phyloP scores from a whole-genome alignment of 1,140 invertebrate genomes.

The Euglossa dilemma region DNA sequence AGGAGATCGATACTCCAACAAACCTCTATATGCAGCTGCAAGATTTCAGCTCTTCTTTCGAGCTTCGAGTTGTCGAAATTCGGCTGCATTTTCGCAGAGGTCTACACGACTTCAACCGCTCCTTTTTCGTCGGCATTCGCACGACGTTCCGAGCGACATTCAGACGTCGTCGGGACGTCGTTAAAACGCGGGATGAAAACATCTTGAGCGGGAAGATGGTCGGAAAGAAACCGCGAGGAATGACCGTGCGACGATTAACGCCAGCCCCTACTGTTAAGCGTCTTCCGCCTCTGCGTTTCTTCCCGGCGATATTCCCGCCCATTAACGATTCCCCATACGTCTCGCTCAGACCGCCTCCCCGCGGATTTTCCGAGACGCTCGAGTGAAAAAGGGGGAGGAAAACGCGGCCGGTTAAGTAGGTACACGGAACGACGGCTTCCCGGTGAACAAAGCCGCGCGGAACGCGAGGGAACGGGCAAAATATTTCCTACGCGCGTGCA shows the following conservation, averaged over 20 bases:
- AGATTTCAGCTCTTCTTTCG: too few species aligned
- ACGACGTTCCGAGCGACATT: not conserved
- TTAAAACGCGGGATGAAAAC: not conserved
- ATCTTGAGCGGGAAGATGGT: not conserved
- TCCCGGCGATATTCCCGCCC: conserved; percentile 26
- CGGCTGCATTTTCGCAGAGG: too few species aligned
- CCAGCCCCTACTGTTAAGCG: not conserved
- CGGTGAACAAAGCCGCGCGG: not conserved
- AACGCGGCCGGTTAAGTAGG: conserved; percentile 7
- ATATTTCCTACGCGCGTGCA: not conserved
- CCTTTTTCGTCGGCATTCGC: too few species aligned
- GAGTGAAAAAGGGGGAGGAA: not conserved
- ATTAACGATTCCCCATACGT: conserved; percentile 46
- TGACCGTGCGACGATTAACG: conserved; percentile 16
- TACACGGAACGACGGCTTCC: not conserved
- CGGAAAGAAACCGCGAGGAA: not conserved
- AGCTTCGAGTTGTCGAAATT: too few species aligned
- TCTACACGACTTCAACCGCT: too few species aligned
- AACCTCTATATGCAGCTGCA: too few species aligned
- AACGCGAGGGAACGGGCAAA: too few species aligned
- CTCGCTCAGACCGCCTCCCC: not conserved
- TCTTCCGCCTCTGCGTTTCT: not conserved
- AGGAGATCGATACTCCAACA: too few species aligned
- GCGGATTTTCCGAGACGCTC: not conserved
- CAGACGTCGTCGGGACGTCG: not conserved